Conservation (phyloP, 2,888 invertebrate genomes). For the Nymphalis urticae region DNA sequence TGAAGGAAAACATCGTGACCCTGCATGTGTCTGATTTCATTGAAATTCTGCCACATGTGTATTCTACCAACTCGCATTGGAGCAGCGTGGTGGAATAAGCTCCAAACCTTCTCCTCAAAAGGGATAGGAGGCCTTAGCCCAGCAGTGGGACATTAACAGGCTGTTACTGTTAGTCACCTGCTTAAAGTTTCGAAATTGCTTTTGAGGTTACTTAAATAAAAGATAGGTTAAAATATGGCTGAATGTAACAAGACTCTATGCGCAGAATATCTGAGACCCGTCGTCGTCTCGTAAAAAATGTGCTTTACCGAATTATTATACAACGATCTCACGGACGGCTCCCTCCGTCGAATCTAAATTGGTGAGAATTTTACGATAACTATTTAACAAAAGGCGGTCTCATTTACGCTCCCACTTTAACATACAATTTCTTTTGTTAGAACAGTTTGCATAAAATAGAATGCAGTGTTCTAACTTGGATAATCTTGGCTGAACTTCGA, state of each 20-base stretch:
- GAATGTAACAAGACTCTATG: conserved; percentile 26
- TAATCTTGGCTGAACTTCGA: conserved; percentile 19
- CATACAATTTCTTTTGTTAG: conserved; percentile 28
- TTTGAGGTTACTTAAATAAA: neutral
- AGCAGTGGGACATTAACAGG: too few relatives aligned
- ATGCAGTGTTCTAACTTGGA: conserved; percentile 11
- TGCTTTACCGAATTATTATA: conserved; percentile 71
- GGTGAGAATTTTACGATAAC: conserved; percentile 67
- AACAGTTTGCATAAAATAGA: conserved; percentile 18
- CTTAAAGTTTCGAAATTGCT: too few relatives aligned
- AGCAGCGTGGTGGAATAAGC: too few relatives aligned
- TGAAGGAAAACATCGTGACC: too few relatives aligned
- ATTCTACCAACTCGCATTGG: too few relatives aligned
- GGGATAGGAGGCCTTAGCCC: too few relatives aligned
- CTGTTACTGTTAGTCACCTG: too few relatives aligned
- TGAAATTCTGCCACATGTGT: too few relatives aligned
- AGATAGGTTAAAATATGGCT: neutral
- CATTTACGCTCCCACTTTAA: conserved; percentile 17
- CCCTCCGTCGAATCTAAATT: conserved; percentile 65
- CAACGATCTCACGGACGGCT: conserved; percentile 55
- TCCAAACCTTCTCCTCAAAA: too few relatives aligned
- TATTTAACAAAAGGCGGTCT: conserved; percentile 47
- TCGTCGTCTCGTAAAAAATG: conserved; percentile 63
- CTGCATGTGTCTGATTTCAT: too few relatives aligned
- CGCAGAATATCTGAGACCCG: conserved; percentile 39